Conservation (phyloP, 2,888 invertebrate genomes). For the Aleiodes alternator region DNA sequence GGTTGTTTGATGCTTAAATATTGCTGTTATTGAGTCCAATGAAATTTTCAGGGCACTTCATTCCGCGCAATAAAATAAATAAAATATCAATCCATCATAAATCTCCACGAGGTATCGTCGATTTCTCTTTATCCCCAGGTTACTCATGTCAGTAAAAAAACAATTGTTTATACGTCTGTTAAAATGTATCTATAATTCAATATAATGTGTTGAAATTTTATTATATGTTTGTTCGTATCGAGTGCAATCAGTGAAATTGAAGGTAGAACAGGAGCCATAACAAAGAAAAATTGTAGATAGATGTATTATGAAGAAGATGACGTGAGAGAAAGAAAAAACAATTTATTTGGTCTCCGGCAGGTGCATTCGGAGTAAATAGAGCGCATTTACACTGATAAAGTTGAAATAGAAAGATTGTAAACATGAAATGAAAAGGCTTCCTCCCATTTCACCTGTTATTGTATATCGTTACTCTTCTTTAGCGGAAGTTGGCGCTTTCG, state of each 20-base stretch:
- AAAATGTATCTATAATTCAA: no score
- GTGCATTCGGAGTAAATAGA: constrained; percentile 52
- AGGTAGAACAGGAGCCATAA: constrained; percentile 45
- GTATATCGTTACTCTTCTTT: neutral
- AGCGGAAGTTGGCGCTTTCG: neutral
- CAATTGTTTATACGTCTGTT: no score
- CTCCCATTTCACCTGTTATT: neutral
- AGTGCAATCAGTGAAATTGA: neutral
- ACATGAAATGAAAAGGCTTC: neutral
- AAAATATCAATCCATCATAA: no score
- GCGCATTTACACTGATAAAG: constrained; percentile 51
- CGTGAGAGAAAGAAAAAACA: constrained; percentile 42
- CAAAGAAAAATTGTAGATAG: neutral
- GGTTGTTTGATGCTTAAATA: no score
- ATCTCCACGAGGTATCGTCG: no score
- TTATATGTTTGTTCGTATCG: neutral
- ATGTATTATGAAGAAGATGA: constrained; percentile 13
- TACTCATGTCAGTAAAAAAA: no score
- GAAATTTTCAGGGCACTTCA: no score
- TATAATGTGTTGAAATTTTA: no score
- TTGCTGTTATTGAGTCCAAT: no score
- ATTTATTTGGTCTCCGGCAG: constrained; percentile 52
- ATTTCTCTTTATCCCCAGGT: no score
- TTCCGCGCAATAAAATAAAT: no score
- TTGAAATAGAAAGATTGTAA: neutral